phyloP scores from a whole-genome alignment of 1,140 invertebrate species.

The Aphis gossypii region DNA sequence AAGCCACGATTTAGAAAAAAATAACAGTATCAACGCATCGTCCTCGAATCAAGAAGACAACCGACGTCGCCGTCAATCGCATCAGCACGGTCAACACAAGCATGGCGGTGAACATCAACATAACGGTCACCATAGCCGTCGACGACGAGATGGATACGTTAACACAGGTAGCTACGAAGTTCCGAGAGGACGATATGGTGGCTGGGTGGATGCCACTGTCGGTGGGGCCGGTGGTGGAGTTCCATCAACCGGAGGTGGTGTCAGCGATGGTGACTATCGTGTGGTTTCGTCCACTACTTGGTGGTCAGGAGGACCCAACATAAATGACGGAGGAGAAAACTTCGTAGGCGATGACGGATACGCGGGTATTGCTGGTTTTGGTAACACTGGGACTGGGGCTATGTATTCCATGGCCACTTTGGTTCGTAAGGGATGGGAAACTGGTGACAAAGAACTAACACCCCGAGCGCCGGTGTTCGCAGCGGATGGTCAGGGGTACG shows the following conservation, averaged over 20 bases:
- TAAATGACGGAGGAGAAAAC: background rate
- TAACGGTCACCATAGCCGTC: background rate
- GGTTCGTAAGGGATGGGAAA: conserved; percentile 16
- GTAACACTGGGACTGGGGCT: background rate
- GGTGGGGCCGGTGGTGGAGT: conserved; percentile 12
- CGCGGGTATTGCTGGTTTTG: background rate
- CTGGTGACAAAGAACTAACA: conserved; percentile 25
- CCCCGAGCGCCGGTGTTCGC: conserved; percentile 33
- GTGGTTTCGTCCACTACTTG: background rate
- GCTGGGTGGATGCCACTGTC: conserved; percentile 30
- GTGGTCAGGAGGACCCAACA: background rate
- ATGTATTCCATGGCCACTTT: background rate
- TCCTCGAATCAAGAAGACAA: background rate
- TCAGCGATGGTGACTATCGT: background rate
- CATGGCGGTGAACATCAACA: background rate
- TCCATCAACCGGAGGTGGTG: background rate
- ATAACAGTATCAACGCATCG: background rate
- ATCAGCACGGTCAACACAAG: background rate
- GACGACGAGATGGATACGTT: background rate
- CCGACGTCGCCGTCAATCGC: background rate
- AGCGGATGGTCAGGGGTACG: conserved; percentile 22
- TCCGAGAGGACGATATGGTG: background rate
- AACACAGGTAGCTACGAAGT: no score
- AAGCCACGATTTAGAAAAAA: background rate
- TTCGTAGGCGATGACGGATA: conserved; percentile 16